Evolutionary conservation across 2,113 vertebrate species (phyloP).

Genomic region (Pseudonaja textilis): DNA sequence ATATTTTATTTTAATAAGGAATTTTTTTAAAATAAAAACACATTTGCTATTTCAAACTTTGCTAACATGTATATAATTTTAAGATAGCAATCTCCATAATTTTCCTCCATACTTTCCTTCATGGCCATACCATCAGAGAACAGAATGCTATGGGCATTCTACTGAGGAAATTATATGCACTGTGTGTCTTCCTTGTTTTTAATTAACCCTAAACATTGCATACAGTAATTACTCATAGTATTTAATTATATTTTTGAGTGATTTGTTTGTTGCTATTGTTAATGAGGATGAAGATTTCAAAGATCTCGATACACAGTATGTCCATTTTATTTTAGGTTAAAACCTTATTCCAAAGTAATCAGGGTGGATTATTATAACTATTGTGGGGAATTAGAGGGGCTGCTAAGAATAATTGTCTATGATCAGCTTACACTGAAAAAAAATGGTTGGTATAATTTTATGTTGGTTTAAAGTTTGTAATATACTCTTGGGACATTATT

Average conservation of each 20-base stretch:
- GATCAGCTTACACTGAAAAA: not conserved
- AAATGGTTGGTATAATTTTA: not conserved
- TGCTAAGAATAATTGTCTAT: slow-evolving; percentile 4
- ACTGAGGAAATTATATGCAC: not conserved
- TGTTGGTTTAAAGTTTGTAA: not conserved
- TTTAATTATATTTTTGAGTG: slow-evolving; percentile 24
- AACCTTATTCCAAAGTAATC: slow-evolving; percentile 26
- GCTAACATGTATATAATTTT: not conserved
- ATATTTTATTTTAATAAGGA: not conserved
- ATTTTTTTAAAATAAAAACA: not conserved
- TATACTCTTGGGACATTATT: not conserved
- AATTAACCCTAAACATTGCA: slow-evolving; percentile 16
- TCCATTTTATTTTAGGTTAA: slow-evolving; percentile 27
- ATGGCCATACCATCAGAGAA: not conserved
- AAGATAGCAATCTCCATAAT: not conserved
- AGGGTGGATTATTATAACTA: not conserved
- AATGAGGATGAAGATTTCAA: slow-evolving; percentile 25
- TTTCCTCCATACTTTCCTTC: not conserved
- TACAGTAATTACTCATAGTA: slow-evolving; percentile 15
- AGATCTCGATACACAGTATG: not conserved
- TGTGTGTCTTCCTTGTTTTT: not conserved
- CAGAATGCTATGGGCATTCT: not conserved
- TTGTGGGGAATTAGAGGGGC: not conserved
- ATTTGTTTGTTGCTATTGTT: slow-evolving; percentile 25
- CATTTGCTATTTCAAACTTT: not conserved